phyloP scores from a whole-genome alignment of 2,888 invertebrate species.

The Calameuta filiformis region DNA sequence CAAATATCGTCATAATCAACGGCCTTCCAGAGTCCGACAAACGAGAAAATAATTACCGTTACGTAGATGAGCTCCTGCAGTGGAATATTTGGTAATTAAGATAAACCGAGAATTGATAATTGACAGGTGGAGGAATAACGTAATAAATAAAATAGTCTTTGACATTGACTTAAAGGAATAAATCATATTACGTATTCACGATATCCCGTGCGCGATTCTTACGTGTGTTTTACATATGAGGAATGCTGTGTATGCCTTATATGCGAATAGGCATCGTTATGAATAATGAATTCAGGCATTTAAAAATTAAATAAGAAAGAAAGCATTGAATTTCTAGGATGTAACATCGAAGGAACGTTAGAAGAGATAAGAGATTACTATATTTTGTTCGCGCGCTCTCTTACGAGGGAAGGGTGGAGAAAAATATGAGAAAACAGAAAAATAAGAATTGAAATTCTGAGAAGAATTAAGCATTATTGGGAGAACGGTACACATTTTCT shows the following conservation, averaged over 20 bases:
- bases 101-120: not conserved
- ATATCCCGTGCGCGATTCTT: slow-evolving; percentile 26
- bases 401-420: not conserved
- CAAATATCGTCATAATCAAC: not conserved
- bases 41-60: not conserved
- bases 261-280: slow-evolving; percentile 7
- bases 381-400: slow-evolving; percentile 9
- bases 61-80: not conserved
- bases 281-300: slow-evolving; percentile 32
- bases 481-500: not conserved
- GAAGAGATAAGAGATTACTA: slow-evolving; percentile 23
- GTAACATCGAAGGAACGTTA: not conserved
- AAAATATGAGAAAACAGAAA: not conserved
- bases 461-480: not conserved
- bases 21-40: not conserved
- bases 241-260: no score
- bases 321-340: slow-evolving; percentile 23
- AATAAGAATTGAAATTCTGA: not conserved
- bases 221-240: slow-evolving; percentile 13
- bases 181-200: not conserved
- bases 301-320: slow-evolving; percentile 21
- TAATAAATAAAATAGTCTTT: not conserved
- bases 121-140: not conserved
- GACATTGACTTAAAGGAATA: not conserved
- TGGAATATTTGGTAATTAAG: not conserved